Percentiles rank a stretch among this genome's conserved stretches.
phyloP scores from a whole-genome alignment of 2,113 vertebrate genomes.

The Lepus europaeus region DNA sequence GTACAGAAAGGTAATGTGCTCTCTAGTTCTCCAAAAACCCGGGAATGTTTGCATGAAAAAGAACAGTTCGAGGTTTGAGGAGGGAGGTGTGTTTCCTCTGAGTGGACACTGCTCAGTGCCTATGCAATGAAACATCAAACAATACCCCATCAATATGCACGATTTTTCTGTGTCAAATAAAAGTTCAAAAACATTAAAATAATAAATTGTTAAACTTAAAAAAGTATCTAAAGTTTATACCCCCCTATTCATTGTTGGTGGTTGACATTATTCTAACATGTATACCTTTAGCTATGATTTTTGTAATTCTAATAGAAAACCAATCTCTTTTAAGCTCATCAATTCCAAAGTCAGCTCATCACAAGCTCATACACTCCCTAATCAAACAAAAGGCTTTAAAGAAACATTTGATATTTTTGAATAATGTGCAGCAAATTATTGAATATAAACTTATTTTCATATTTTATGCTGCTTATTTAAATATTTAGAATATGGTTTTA shows the following conservation, averaged over 20 bases:
- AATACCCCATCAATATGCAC: no score
- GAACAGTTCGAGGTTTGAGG: no score
- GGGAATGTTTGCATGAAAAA: no score
- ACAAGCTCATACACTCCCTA: not conserved
- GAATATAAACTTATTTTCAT: conserved; percentile 77
- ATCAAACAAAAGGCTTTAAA: conserved; percentile 44
- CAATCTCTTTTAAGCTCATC: not conserved
- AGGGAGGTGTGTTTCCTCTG: no score
- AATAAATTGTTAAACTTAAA: not conserved
- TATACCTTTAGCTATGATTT: not conserved
- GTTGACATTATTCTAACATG: not conserved
- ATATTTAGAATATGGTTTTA: conserved; percentile 82
- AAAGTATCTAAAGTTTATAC: not conserved
- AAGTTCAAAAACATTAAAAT: not conserved
- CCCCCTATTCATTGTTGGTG: not conserved
- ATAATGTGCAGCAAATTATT: conserved; percentile 59
- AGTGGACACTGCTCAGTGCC: no score
- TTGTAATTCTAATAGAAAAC: not conserved
- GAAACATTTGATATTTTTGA: conserved; percentile 70
- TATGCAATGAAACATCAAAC: no score
- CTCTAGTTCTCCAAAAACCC: no score
- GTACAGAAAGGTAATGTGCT: no score
- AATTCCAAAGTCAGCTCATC: not conserved
- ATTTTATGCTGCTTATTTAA: conserved; percentile 76
- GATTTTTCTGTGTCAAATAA: no score